phyloP scores from a whole-genome alignment of 2,797 vertebrate species.

The Girardinus metallicus region DNA sequence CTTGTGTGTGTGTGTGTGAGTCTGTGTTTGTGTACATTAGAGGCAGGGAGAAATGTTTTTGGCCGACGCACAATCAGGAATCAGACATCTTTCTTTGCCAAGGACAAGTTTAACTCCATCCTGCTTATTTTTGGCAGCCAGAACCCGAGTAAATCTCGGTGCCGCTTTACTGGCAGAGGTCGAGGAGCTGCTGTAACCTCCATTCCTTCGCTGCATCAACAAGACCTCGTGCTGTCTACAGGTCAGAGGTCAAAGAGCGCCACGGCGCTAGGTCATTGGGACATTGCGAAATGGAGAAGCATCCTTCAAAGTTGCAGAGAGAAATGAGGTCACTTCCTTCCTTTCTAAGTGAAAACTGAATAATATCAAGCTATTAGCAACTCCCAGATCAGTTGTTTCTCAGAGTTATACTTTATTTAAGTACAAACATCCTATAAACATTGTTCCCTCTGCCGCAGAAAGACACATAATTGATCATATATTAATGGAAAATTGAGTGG shows the following conservation, averaged over 20 bases:
- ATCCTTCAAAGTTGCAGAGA: conserved; percentile 27
- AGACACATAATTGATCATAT: not conserved
- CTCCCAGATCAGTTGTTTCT: not conserved
- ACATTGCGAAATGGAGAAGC: conserved; percentile 23
- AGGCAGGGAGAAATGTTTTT: conserved; percentile 76
- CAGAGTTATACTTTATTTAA: not conserved
- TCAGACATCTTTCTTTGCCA: conserved; percentile 74
- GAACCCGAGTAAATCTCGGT: conserved; percentile 63
- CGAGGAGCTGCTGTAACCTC: conserved; percentile 41
- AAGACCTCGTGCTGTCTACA: conserved; percentile 23
- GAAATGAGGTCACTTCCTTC: conserved; percentile 36
- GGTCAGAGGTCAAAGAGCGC: conserved; percentile 45
- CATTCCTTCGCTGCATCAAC: conserved; percentile 44
- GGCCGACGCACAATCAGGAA: conserved; percentile 71
- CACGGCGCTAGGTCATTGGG: conserved; percentile 17
- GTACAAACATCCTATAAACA: not conserved
- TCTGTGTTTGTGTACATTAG: conserved; percentile 65
- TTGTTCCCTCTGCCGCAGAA: not conserved
- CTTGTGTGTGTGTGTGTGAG: conserved; percentile 34
- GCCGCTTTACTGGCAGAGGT: conserved; percentile 55
- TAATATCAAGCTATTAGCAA: conserved; percentile 30
- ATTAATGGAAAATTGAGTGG: not conserved
- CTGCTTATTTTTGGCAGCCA: conserved; percentile 76
- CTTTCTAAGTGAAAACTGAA: conserved; percentile 25
- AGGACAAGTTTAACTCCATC: conserved; percentile 78